These are phyloP conservation scores for Harpegnathos saltator DNA, from an alignment of 1,140 invertebrate genomes.

Conservation along the genomic window DNA sequence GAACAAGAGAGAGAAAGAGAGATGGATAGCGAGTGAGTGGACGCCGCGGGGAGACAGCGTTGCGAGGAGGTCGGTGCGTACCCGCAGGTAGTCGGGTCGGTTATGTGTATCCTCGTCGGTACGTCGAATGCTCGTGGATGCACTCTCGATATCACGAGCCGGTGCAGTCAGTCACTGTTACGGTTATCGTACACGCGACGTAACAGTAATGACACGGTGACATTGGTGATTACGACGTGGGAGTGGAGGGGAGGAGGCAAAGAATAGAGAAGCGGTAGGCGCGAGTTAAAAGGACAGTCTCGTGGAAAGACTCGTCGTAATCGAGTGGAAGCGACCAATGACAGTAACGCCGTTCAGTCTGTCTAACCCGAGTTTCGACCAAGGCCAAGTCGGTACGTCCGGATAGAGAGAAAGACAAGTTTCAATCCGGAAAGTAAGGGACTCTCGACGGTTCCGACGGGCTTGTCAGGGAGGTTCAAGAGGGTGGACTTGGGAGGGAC, in stretches of 20 bases:
- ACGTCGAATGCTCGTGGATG: conserved; percentile 4
- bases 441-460: conserved; percentile 11
- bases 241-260: too few relatives aligned
- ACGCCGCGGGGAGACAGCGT: background rate
- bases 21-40: background rate
- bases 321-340: conserved; percentile 10
- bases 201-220: conserved; percentile 1
- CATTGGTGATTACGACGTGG: conserved; percentile 16
- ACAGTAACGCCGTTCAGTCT: conserved; percentile 10
- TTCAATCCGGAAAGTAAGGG: background rate
- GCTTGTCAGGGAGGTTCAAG: background rate
- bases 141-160: background rate
- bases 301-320: background rate
- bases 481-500: conserved; percentile 22
- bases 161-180: conserved; percentile 14
- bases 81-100: background rate
- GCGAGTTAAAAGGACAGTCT: conserved; percentile 26
- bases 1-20: too few relatives aligned
- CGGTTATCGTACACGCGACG: conserved; percentile 1
- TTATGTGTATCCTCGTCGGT: background rate
- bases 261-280: conserved; percentile 17
- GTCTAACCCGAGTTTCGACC: conserved; percentile 44
- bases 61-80: conserved; percentile 9
- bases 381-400: conserved; percentile 46
- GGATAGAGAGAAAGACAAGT: conserved; percentile 10